Evolutionary conservation across 1,140 invertebrate species (phyloP).

Genomic region (Plectus sambesii): DNA sequence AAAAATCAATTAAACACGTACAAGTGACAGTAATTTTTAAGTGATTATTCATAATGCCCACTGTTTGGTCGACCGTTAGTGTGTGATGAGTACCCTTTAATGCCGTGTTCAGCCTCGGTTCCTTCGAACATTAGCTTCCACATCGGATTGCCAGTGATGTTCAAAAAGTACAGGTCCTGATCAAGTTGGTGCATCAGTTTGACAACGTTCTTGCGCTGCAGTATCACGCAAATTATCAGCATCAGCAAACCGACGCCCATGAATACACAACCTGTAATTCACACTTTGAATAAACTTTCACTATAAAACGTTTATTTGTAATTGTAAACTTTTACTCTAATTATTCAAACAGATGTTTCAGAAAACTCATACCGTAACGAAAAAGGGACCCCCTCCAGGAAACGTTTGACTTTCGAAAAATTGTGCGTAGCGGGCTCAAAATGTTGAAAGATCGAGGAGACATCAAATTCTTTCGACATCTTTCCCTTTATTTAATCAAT

Average conservation of each 20-base stretch:
- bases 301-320: not conserved
- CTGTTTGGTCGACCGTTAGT: too few relatives aligned
- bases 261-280: constrained; percentile 19
- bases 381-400: constrained; percentile 5
- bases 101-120: too few relatives aligned
- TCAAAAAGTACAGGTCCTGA: constrained; percentile 21
- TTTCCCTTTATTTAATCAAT: constrained; percentile 8
- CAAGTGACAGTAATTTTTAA: too few relatives aligned
- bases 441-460: constrained; percentile 6
- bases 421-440: not conserved
- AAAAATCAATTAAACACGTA: too few relatives aligned
- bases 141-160: constrained; percentile 14
- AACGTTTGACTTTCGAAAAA: constrained; percentile 8
- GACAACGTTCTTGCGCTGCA: constrained; percentile 24
- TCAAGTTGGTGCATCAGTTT: constrained; percentile 23
- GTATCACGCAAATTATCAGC: constrained; percentile 17
- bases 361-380: not conserved
- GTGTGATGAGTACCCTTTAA: too few relatives aligned
- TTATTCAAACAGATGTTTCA: not conserved
- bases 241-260: constrained; percentile 13
- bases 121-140: constrained; percentile 19
- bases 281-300: not conserved
- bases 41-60: too few relatives aligned
- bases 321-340: not conserved
- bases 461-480: constrained; percentile 12